Evolutionary conservation across 2,888 invertebrate species (phyloP).

Genomic region (Nephrotoma guestfalica): DNA sequence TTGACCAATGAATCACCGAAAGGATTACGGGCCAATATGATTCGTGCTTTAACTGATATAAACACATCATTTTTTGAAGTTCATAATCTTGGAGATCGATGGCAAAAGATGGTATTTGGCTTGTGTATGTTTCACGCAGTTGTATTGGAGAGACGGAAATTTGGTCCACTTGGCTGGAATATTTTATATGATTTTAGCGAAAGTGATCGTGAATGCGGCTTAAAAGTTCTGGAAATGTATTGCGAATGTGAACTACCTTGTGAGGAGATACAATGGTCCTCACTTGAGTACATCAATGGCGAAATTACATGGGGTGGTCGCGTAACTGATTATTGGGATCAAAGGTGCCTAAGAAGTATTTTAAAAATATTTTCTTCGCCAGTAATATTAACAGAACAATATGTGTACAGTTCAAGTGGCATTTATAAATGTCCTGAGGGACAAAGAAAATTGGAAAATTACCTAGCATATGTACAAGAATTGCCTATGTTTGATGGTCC

Average conservation of each 20-base stretch:
- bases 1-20: constrained; percentile 91
- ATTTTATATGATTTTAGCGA: constrained; percentile 88
- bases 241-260: constrained; percentile 38
- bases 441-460: constrained; percentile 42
- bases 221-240: constrained; percentile 74
- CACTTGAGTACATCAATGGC: constrained; percentile 77
- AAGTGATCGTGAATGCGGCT: constrained; percentile 79
- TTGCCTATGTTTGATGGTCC: constrained; percentile 71
- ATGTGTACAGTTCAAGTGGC: constrained; percentile 56
- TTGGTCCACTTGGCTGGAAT: constrained; percentile 87
- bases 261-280: constrained; percentile 71
- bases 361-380: constrained; percentile 65
- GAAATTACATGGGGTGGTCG: constrained; percentile 90
- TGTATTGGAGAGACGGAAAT: constrained; percentile 83
- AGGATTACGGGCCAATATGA: constrained; percentile 76
- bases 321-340: constrained; percentile 89
- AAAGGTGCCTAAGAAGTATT: constrained; percentile 71
- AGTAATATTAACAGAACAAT: constrained; percentile 44
- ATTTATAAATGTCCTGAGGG: constrained; percentile 62
- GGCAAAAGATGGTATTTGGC: constrained; percentile 65
- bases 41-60: constrained; percentile 66
- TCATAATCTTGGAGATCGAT: constrained; percentile 49
- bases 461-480: constrained; percentile 49
- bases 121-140: constrained; percentile 87
- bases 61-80: constrained; percentile 66